These are phyloP conservation scores for Ctenosaura bakeri DNA, from an alignment of 2,797 vertebrate species.

Conservation along the genomic window DNA sequence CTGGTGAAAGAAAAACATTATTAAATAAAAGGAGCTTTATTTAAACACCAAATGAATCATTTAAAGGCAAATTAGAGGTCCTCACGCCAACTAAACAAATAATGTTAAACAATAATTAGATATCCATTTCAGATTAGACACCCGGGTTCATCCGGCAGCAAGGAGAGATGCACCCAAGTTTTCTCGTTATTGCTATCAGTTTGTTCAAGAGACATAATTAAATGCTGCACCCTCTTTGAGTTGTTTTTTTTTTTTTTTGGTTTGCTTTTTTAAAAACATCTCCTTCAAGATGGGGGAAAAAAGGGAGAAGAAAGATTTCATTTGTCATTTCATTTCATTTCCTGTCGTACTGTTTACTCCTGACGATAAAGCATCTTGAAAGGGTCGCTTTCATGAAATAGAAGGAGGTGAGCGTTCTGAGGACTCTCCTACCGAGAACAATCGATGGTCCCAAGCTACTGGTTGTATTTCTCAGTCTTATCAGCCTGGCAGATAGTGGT, in stretches of 20 bases:
- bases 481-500: slow-evolving; percentile 48
- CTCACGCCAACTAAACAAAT: slow-evolving; percentile 83
- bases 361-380: slow-evolving; percentile 74
- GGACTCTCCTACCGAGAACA: slow-evolving; percentile 58
- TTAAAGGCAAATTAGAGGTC: slow-evolving; percentile 91
- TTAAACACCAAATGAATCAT: slow-evolving; percentile 92
- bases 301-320: slow-evolving; percentile 37
- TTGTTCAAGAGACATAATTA: slow-evolving; percentile 70
- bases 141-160: slow-evolving; percentile 68
- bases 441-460: slow-evolving; percentile 62
- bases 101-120: slow-evolving; percentile 85
- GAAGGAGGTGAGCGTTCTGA: slow-evolving; percentile 65
- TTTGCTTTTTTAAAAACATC: slow-evolving; percentile 45
- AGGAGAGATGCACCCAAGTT: slow-evolving; percentile 56
- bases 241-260: slow-evolving; percentile 59
- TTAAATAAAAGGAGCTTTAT: slow-evolving; percentile 90
- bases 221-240: slow-evolving; percentile 56
- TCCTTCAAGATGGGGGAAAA: slow-evolving; percentile 71
- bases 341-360: slow-evolving; percentile 55
- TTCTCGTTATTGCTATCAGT: slow-evolving; percentile 69
- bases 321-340: slow-evolving; percentile 61
- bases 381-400: slow-evolving; percentile 74
- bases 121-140: slow-evolving; percentile 81
- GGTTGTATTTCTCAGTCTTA: slow-evolving; percentile 67
- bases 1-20: slow-evolving; percentile 89